These are phyloP conservation scores for Brenthis ino DNA, from an alignment of 2,888 invertebrate genomes.

Conservation along the genomic window DNA sequence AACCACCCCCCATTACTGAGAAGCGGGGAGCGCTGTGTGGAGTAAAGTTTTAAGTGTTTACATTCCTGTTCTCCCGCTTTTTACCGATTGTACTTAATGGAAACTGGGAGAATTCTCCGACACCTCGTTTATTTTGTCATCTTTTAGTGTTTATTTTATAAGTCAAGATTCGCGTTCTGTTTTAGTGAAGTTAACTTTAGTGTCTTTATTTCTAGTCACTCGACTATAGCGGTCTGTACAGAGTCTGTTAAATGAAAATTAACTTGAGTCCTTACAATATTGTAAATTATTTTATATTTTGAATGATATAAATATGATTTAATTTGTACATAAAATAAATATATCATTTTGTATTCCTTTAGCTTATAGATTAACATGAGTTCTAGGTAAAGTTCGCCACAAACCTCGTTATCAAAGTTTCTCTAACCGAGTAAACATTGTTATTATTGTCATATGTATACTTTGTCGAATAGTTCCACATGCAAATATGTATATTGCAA, in stretches of 20 bases:
- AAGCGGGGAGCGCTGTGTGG: slow-evolving; percentile 60
- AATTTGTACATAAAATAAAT: not conserved
- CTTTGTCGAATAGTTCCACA: slow-evolving; percentile 1
- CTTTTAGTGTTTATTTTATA: slow-evolving; percentile 68
- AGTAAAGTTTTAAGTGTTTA: slow-evolving; percentile 80
- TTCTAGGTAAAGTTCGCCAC: slow-evolving; percentile 27
- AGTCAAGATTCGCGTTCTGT: slow-evolving; percentile 51
- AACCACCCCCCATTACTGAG: slow-evolving; percentile 69
- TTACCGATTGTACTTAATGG: slow-evolving; percentile 77
- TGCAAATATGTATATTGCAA: not conserved
- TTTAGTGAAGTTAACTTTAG: not conserved
- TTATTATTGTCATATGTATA: slow-evolving; percentile 22
- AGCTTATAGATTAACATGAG: slow-evolving; percentile 30
- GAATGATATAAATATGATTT: not conserved
- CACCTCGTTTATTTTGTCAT: slow-evolving; percentile 64
- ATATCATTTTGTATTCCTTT: slow-evolving; percentile 10
- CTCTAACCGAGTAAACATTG: slow-evolving; percentile 27
- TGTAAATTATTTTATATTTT: not conserved
- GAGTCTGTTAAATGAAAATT: not conserved
- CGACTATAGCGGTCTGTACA: not conserved
- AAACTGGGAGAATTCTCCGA: slow-evolving; percentile 58
- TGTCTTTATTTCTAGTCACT: slow-evolving; percentile 6
- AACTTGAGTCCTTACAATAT: slow-evolving; percentile 1
- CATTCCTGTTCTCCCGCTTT: slow-evolving; percentile 78
- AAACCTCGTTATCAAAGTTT: slow-evolving; percentile 38